Evolutionary conservation across 2,113 vertebrate species (phyloP).

Genomic region (Indicator maculatus): DNA sequence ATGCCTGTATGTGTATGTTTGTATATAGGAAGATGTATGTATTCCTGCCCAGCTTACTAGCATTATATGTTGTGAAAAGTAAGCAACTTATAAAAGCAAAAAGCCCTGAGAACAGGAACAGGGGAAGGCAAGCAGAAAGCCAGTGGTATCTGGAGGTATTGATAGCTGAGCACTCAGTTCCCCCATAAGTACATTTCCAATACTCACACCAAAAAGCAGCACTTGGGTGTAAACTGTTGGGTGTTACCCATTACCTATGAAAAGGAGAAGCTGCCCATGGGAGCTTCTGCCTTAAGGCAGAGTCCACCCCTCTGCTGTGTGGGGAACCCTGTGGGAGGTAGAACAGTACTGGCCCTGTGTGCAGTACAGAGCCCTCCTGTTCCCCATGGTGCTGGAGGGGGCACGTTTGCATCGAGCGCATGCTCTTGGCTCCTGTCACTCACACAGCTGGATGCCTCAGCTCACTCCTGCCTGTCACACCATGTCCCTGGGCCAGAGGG

Average conservation of each 20-base stretch:
- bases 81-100: neutral
- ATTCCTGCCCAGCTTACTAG: neutral
- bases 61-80: neutral
- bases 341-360: neutral
- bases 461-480: neutral
- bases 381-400: neutral
- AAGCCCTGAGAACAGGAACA: neutral
- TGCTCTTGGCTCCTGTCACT: neutral
- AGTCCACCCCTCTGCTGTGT: fast-evolving
- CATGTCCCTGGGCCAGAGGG: fast-evolving
- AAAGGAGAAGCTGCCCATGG: neutral
- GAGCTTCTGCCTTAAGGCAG: neutral
- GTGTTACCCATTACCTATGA: neutral
- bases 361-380: neutral
- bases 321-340: fast-evolving
- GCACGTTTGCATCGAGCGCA: neutral
- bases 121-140: neutral
- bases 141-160: neutral
- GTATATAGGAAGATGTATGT: neutral
- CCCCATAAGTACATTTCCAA: neutral
- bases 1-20: fast-evolving
- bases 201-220: neutral
- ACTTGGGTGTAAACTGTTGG: fast-evolving
- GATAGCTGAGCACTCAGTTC: neutral
- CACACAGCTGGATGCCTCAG: neutral